These are phyloP conservation scores for Phyto melanocephala DNA, from an alignment of 2,888 invertebrate genomes.

Conservation along the genomic window DNA sequence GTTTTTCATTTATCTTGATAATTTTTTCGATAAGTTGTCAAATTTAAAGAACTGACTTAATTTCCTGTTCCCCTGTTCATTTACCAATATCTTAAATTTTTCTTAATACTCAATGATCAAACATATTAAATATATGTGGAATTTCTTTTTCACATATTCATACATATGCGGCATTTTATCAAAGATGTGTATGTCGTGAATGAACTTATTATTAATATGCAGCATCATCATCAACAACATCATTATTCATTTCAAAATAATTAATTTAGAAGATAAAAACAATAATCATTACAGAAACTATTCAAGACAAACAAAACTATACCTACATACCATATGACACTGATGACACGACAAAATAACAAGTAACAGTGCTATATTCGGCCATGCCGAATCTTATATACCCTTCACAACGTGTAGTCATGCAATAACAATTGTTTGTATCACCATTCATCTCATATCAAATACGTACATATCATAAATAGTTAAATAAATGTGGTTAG, in stretches of 20 bases:
- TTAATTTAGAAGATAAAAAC: neutral
- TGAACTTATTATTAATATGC: constrained; percentile 35
- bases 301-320: neutral
- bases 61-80: too few species aligned
- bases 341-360: constrained; percentile 44
- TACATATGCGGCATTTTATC: constrained; percentile 29
- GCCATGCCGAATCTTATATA: too few species aligned
- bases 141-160: neutral
- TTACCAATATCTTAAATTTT: too few species aligned
- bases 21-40: too few species aligned
- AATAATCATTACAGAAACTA: neutral
- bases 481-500: too few species aligned
- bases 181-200: constrained; percentile 11
- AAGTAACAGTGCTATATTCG: too few species aligned
- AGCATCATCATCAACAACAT: constrained; percentile 50
- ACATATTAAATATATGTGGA: neutral
- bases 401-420: too few species aligned
- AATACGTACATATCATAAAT: too few species aligned
- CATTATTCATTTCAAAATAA: constrained; percentile 25
- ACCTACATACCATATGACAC: constrained; percentile 18
- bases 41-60: too few species aligned
- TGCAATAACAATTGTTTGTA: too few species aligned
- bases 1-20: too few species aligned
- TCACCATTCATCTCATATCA: too few species aligned
- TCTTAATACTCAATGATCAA: neutral